phyloP scores from a whole-genome alignment of 1,140 invertebrate genomes.

The Coptotermes formosanus region DNA sequence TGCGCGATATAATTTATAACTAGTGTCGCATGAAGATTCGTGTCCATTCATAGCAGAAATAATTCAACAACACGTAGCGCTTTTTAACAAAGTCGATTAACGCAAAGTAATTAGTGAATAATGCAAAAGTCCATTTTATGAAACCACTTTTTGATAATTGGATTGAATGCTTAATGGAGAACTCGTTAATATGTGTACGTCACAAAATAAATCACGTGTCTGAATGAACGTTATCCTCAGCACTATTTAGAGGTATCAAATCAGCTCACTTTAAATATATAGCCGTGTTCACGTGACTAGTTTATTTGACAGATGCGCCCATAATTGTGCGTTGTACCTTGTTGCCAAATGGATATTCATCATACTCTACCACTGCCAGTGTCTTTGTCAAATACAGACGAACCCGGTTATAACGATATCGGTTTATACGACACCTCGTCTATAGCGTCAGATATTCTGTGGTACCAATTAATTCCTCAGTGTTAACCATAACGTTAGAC shows the following conservation, averaged over 20 bases:
- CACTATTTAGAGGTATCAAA: neutral
- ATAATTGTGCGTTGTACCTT: no score
- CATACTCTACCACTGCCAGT: no score
- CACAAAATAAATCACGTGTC: neutral
- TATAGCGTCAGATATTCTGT: no score
- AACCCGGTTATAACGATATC: no score
- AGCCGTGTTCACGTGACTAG: no score
- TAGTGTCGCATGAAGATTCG: neutral
- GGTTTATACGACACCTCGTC: no score
- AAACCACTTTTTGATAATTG: slow-evolving; percentile 8
- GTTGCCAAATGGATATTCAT: no score
- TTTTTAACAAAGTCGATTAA: neutral
- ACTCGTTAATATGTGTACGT: neutral
- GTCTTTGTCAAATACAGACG: no score
- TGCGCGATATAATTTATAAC: neutral
- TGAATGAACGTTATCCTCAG: neutral
- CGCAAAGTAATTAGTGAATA: neutral
- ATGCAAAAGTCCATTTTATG: slow-evolving; percentile 1
- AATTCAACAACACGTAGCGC: neutral
- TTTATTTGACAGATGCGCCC: no score
- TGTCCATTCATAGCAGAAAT: neutral
- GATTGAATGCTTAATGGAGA: neutral
- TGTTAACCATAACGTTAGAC: no score
- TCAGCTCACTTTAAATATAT: neutral
- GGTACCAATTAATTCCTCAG: no score